phyloP scores from a whole-genome alignment of 2,888 invertebrate species.

The Archips xylosteana region DNA sequence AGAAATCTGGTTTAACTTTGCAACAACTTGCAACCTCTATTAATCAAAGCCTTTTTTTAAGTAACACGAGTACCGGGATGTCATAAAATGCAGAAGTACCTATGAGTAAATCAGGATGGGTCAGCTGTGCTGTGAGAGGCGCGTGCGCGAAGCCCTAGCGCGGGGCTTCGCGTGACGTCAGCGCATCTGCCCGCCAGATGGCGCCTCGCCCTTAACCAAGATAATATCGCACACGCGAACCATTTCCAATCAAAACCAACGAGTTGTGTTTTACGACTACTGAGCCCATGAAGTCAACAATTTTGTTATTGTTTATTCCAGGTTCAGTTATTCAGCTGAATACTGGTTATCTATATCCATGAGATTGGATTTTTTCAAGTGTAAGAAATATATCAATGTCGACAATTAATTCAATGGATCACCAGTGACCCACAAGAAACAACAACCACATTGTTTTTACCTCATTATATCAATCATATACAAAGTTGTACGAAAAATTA shows the following conservation, averaged over 20 bases:
- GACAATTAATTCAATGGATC: too few species aligned
- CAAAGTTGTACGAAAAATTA: too few species aligned
- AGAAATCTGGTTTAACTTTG: too few species aligned
- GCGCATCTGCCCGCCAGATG: constrained; percentile 83
- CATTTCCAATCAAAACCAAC: constrained; percentile 44
- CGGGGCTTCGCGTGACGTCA: constrained; percentile 83
- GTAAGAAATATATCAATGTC: too few species aligned
- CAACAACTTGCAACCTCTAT: not conserved
- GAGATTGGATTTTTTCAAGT: too few species aligned
- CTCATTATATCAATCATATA: too few species aligned
- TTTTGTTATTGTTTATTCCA: not conserved
- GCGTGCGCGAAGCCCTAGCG: constrained; percentile 71
- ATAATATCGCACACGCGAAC: constrained; percentile 76
- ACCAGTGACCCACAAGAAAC: too few species aligned
- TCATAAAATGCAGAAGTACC: constrained; percentile 49
- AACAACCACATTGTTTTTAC: too few species aligned
- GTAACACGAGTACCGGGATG: constrained; percentile 50
- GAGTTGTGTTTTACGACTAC: constrained; percentile 32
- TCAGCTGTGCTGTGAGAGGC: constrained; percentile 75
- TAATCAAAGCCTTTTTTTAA: constrained; percentile 10
- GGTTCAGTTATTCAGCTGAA: not conserved
- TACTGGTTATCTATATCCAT: not conserved
- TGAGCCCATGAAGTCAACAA: not conserved
- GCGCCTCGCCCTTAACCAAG: constrained; percentile 70
- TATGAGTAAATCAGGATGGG: constrained; percentile 74